phyloP scores from a whole-genome alignment of 2,797 vertebrate genomes.

The Sebastes hubbsi region DNA sequence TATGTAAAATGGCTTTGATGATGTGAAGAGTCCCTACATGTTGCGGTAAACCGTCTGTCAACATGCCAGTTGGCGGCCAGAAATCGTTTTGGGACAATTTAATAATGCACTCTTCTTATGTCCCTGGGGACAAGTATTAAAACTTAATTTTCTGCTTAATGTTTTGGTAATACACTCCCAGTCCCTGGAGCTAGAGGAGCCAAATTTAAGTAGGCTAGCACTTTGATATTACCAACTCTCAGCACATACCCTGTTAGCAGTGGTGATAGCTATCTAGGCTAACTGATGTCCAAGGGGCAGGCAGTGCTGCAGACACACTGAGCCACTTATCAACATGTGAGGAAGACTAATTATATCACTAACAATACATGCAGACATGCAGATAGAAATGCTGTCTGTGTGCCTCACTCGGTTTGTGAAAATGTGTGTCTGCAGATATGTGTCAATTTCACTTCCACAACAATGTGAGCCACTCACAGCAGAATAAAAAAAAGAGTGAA shows the following conservation, averaged over 20 bases:
- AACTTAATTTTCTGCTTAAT: constrained; percentile 64
- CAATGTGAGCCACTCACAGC: background rate
- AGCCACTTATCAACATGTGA: constrained; percentile 14
- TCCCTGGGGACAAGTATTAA: constrained; percentile 43
- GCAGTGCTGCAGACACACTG: constrained; percentile 9
- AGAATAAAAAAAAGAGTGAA: background rate
- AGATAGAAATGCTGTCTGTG: background rate
- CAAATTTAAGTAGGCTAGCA: constrained; percentile 44
- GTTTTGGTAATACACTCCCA: constrained; percentile 59
- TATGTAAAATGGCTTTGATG: constrained; percentile 53
- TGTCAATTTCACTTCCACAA: background rate
- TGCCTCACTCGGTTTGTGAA: background rate
- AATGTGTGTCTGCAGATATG: background rate
- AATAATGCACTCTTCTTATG: constrained; percentile 41
- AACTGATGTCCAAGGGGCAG: constrained; percentile 28
- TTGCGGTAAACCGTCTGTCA: constrained; percentile 24
- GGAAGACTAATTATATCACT: background rate
- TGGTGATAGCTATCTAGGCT: constrained; percentile 23
- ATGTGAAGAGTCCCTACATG: constrained; percentile 17
- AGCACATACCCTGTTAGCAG: constrained; percentile 3
- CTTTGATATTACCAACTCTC: constrained; percentile 39
- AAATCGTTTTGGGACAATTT: constrained; percentile 36
- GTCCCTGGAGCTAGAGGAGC: constrained; percentile 49
- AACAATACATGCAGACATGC: background rate
- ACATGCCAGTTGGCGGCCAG: constrained; percentile 5